These are phyloP conservation scores for Rhingia rostrata DNA, from an alignment of 2,888 invertebrate genomes.

Conservation along the genomic window DNA sequence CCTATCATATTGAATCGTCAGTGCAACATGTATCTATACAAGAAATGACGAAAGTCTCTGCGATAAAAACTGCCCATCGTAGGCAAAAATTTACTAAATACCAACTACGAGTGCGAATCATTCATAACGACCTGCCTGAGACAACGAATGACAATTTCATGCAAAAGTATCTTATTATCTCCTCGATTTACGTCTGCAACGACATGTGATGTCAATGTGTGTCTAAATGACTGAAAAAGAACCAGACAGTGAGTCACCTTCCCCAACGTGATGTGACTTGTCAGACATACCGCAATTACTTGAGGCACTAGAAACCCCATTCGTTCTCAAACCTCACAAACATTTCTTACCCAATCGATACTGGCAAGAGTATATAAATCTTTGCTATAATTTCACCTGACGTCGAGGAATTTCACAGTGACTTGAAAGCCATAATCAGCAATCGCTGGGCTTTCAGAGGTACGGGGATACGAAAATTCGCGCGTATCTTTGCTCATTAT, in stretches of 20 bases:
- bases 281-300: neutral
- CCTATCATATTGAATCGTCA: slow-evolving; percentile 16
- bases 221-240: neutral
- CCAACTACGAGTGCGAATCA: neutral
- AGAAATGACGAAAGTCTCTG: slow-evolving; percentile 14
- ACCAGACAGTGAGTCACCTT: slow-evolving; percentile 25
- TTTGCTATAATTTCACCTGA: slow-evolving; percentile 19
- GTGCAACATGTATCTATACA: neutral
- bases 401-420: slow-evolving; percentile 21
- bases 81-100: neutral
- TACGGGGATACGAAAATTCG: neutral
- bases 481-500: slow-evolving; percentile 34
- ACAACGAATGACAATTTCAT: slow-evolving; percentile 31
- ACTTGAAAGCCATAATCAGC: slow-evolving; percentile 11
- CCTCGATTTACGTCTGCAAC: slow-evolving; percentile 12
- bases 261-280: slow-evolving; percentile 27
- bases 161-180: slow-evolving; percentile 34
- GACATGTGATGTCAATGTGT: slow-evolving; percentile 4
- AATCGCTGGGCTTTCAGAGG: neutral
- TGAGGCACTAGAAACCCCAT: slow-evolving; percentile 3
- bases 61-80: neutral
- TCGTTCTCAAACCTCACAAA: neutral
- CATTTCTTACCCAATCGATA: neutral
- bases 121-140: too few relatives aligned
- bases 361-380: slow-evolving; percentile 4